Evolutionary conservation across 2,888 invertebrate species (phyloP), one percentile per base, ranked within the genome.

Genomic region (Hesperia comma): DNA sequence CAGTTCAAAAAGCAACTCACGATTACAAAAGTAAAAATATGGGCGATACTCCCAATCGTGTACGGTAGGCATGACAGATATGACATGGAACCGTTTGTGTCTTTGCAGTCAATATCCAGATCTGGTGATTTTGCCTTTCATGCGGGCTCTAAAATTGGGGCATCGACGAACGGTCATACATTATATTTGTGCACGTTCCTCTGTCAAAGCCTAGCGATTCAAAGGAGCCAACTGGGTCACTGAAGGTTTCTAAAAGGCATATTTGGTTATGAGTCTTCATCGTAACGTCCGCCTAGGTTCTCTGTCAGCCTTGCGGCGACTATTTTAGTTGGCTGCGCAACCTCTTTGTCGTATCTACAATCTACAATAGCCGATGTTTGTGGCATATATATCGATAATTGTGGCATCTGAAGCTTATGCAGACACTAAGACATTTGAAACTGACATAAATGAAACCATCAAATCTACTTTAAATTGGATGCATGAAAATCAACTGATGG

Each of bases 221-320:
- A 87, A 87, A 88, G 87, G 87, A 87, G 84, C 77, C 85, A 91
- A 89, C 80, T 90, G 83, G 91, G 90, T 88, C 90, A 89, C 77
- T 79, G 69, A 75, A 80, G 84, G 88, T 86, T 86, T 86, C 81
- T 79, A 83, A 81, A 80, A 79, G 75, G 77, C 76, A 76, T 81
- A 81, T 84, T 81, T 78, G 75, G 77, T 81, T 82, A 82, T 79
- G 75, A 72, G 72, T 76, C 74, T 77, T 75, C 68, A 75, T 78
- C 72, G 79, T 82, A 71, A 70, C 67, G 75, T 73, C 70, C 51
- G 53, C 78, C 80, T 82, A 82, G 85, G 81, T 80, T 79, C 77
- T 75, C 72, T 73, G 73, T 84, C 78, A 79, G 81, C 77, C 79
- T 76, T 76, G 77, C 73, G 72, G 78, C 73, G 79, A 79, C 77